Conservation (phyloP, 2,113 vertebrate genomes). For the Coptodon rendalli region DNA sequence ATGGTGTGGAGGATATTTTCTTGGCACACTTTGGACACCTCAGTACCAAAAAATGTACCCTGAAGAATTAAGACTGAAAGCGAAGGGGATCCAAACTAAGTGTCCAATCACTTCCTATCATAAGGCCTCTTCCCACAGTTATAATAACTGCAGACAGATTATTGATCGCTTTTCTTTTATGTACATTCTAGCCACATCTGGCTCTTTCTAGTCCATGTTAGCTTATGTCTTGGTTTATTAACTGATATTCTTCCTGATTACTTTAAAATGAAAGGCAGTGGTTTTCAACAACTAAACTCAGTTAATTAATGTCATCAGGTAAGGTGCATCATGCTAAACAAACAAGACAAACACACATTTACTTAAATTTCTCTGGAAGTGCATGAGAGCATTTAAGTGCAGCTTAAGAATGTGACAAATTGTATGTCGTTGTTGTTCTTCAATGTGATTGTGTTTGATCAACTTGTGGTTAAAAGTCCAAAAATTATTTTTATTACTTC, state of each 20-base stretch:
- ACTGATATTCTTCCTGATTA: background rate
- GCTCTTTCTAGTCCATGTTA: background rate
- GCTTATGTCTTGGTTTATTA: background rate
- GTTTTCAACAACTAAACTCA: background rate
- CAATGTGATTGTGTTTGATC: background rate
- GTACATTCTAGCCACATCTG: background rate
- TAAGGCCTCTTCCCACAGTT: background rate
- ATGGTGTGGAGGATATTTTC: background rate
- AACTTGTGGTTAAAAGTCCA: rapidly evolving
- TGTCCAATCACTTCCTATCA: background rate
- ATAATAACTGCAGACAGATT: background rate
- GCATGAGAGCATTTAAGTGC: background rate
- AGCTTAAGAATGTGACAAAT: background rate
- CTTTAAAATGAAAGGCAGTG: background rate
- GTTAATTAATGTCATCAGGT: background rate
- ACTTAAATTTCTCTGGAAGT: background rate
- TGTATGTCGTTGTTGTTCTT: background rate
- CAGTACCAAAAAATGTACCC: background rate
- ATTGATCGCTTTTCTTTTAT: background rate
- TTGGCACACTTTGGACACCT: background rate
- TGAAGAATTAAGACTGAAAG: background rate
- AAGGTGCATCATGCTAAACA: background rate
- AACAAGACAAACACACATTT: background rate
- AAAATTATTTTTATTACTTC: background rate
- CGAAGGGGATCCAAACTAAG: background rate